These are phyloP conservation scores for Eospalax fontanierii DNA, from an alignment of 2,797 vertebrate species.

Conservation along the genomic window DNA sequence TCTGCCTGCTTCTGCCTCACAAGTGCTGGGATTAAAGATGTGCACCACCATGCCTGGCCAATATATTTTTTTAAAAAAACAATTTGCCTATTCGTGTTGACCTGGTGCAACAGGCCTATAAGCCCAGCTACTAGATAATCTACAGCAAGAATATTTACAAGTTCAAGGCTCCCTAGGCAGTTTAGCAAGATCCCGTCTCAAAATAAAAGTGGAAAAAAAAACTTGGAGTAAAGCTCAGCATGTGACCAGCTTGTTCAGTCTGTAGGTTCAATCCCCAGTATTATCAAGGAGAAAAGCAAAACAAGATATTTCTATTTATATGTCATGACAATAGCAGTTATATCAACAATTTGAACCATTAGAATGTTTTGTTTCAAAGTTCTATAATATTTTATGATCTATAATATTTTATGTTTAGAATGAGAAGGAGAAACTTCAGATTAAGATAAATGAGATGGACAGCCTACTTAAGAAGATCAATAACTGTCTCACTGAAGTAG, in stretches of 20 bases:
- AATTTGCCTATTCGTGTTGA: neutral
- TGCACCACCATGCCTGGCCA: too few relatives aligned
- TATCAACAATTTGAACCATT: slow-evolving; percentile 12
- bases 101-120: neutral
- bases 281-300: neutral
- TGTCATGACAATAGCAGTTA: slow-evolving; percentile 16
- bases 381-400: slow-evolving; percentile 62
- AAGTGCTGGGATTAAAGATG: too few relatives aligned
- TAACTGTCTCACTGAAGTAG: slow-evolving; percentile 83
- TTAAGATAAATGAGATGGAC: slow-evolving; percentile 84
- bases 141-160: neutral
- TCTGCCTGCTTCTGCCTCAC: too few relatives aligned
- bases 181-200: neutral
- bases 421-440: slow-evolving; percentile 86
- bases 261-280: neutral
- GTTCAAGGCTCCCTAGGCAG: neutral
- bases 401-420: slow-evolving; percentile 84
- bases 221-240: neutral
- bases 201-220: neutral
- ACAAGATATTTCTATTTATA: slow-evolving; percentile 10
- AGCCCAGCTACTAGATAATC: neutral
- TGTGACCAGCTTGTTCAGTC: neutral
- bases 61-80: too few relatives aligned
- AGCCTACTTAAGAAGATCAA: slow-evolving; percentile 86
- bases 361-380: slow-evolving; percentile 68